phyloP scores from a whole-genome alignment of 2,888 invertebrate species.

The Pachydiplax longipennis region DNA sequence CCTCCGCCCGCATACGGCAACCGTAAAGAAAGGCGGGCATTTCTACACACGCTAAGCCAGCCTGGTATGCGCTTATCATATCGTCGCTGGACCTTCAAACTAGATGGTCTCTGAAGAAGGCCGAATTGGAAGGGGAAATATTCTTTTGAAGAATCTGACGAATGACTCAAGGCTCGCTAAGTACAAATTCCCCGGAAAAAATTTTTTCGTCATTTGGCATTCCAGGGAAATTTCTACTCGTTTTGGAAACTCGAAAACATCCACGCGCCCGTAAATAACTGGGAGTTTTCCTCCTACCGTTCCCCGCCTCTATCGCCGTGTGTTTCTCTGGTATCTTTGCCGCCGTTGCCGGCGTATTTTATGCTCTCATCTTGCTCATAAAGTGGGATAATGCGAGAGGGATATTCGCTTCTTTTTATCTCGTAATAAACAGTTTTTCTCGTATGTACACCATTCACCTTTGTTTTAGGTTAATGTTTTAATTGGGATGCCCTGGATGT shows the following conservation, averaged over 20 bases:
- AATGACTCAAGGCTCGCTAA: constrained; percentile 1
- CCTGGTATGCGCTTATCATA: constrained; percentile 28
- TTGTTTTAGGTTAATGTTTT: too few relatives aligned
- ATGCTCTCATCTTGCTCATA: too few relatives aligned
- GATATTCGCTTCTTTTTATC: too few relatives aligned
- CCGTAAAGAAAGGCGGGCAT: background rate
- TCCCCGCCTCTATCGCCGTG: too few relatives aligned
- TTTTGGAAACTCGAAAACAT: background rate
- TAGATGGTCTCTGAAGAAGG: background rate
- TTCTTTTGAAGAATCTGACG: constrained; percentile 38
- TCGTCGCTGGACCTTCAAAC: constrained; percentile 12
- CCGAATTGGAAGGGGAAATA: background rate
- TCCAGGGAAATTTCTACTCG: background rate
- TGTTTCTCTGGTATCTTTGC: too few relatives aligned
- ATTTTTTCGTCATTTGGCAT: background rate
- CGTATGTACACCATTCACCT: too few relatives aligned
- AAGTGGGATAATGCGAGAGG: too few relatives aligned
- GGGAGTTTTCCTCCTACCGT: too few relatives aligned
- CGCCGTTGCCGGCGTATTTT: too few relatives aligned
- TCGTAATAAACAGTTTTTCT: too few relatives aligned
- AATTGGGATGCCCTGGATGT: too few relatives aligned
- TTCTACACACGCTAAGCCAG: background rate
- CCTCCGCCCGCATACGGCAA: background rate
- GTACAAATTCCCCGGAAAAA: constrained; percentile 2
- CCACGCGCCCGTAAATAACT: background rate